These are phyloP conservation scores for Hiodon alosoides DNA, from an alignment of 2,113 vertebrate species.

Conservation along the genomic window DNA sequence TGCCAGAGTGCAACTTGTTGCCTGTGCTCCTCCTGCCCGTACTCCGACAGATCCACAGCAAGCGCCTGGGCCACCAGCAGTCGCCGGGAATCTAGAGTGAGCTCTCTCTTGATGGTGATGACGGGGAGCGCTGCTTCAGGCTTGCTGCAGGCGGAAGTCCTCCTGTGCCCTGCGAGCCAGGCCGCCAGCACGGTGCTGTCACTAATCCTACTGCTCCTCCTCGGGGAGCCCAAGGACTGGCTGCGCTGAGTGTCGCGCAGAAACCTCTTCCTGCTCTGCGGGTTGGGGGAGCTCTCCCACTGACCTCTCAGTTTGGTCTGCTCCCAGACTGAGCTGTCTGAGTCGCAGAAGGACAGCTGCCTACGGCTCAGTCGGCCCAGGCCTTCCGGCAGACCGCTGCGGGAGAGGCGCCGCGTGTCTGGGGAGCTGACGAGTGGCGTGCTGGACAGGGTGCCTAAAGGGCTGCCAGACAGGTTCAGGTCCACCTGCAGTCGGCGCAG, in stretches of 20 bases:
- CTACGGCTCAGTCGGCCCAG: conserved; percentile 43
- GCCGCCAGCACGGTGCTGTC: conserved; percentile 38
- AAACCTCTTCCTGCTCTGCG: conserved; percentile 43
- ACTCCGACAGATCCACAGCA: conserved; percentile 73
- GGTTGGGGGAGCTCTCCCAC: conserved; percentile 44
- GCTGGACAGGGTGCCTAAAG: conserved; percentile 56
- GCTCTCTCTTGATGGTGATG: conserved; percentile 71
- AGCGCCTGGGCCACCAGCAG: conserved; percentile 81
- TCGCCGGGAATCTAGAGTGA: conserved; percentile 71
- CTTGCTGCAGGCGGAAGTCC: conserved; percentile 27
- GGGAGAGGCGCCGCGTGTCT: conserved; percentile 29
- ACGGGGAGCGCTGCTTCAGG: conserved; percentile 58
- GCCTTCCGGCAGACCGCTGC: conserved; percentile 39
- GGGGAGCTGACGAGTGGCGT: conserved; percentile 35
- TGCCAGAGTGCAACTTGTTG: conserved; percentile 78
- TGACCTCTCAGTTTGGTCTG: conserved; percentile 53
- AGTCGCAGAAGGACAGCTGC: conserved; percentile 44
- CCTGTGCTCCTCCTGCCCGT: conserved; percentile 67
- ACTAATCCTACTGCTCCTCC: conserved; percentile 27
- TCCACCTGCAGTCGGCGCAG: conserved; percentile 67
- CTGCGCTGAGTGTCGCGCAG: conserved; percentile 65
- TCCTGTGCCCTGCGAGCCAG: not conserved
- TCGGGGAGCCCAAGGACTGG: conserved; percentile 52
- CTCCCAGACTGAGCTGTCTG: conserved; percentile 65
- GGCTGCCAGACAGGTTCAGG: conserved; percentile 65